Conservation (phyloP, 2,888 invertebrate species). For the Sceliomorpha sp. region DNA sequence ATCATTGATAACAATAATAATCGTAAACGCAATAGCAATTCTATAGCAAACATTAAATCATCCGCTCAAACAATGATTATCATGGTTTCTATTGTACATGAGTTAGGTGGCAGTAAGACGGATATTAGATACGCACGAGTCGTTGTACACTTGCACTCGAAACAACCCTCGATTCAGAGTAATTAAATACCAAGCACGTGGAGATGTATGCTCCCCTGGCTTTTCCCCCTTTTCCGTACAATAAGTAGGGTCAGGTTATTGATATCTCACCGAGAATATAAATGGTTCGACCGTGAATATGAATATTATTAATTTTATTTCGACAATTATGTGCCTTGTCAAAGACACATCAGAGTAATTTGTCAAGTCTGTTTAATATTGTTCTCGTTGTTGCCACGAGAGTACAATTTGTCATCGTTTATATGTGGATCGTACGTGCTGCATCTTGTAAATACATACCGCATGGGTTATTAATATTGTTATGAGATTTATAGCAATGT, state of each 20-base stretch:
- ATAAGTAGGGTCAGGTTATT: conserved; percentile 69
- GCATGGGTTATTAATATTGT: no score
- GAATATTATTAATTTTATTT: conserved; percentile 76
- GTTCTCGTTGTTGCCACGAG: conserved; percentile 17
- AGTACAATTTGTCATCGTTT: conserved; percentile 43
- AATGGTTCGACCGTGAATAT: conserved; percentile 75
- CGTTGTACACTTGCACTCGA: conserved; percentile 53
- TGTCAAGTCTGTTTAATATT: conserved; percentile 38
- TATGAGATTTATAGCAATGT: no score
- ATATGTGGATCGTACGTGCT: background rate
- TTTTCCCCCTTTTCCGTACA: conserved; percentile 52
- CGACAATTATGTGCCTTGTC: conserved; percentile 42
- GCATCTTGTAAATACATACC: no score
- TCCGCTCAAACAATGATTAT: no score
- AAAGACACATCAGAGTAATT: conserved; percentile 45
- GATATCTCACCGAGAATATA: conserved; percentile 71
- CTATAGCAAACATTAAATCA: no score
- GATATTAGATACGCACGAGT: conserved; percentile 32
- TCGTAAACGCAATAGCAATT: no score
- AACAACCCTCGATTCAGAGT: conserved; percentile 64
- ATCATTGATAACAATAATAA: no score
- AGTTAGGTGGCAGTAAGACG: conserved; percentile 39
- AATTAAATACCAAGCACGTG: conserved; percentile 76
- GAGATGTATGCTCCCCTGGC: conserved; percentile 57
- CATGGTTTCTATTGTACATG: conserved; percentile 6